Conservation (phyloP, 2,797 vertebrate genomes). For the Melanotaenia boesemani region DNA sequence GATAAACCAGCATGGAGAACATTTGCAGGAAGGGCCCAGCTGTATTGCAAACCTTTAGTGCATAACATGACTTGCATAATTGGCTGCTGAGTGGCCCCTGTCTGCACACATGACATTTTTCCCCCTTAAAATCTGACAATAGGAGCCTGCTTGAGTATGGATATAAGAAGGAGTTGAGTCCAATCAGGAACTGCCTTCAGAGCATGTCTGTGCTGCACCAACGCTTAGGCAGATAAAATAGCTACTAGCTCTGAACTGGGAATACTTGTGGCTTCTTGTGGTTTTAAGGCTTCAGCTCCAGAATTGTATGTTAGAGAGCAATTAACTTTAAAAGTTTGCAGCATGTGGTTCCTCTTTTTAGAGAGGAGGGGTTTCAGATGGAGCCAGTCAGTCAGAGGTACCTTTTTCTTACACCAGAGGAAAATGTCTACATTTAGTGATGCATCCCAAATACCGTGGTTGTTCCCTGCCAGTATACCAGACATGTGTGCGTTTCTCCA, state of each 20-base stretch:
- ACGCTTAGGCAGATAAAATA: conserved; percentile 69
- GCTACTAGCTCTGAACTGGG: conserved; percentile 72
- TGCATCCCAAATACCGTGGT: conserved; percentile 38
- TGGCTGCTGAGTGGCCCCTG: conserved; percentile 16
- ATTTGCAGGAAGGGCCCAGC: conserved; percentile 29
- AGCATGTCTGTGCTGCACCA: conserved; percentile 70
- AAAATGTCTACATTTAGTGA: conserved; percentile 44
- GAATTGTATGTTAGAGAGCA: conserved; percentile 84
- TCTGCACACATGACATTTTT: conserved; percentile 7
- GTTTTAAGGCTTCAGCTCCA: conserved; percentile 79
- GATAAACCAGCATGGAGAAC: conserved; percentile 35
- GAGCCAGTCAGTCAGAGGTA: conserved; percentile 53
- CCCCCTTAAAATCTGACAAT: conserved; percentile 34
- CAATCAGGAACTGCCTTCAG: conserved; percentile 45
- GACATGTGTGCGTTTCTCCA: conserved; percentile 39
- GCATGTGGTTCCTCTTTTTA: conserved; percentile 79
- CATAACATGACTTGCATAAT: conserved; percentile 49
- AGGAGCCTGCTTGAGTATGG: conserved; percentile 22
- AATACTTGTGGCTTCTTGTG: conserved; percentile 84
- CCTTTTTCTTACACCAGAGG: conserved; percentile 49
- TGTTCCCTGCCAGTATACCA: conserved; percentile 28
- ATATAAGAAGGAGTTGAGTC: conserved; percentile 22
- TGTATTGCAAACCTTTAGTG: conserved; percentile 22
- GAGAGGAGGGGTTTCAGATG: conserved; percentile 56
- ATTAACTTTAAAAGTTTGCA: conserved; percentile 84